Percentiles rank a stretch among this genome's conserved stretches.
Conservation (phyloP, 2,888 invertebrate species). For the Aethes cnicana region DNA sequence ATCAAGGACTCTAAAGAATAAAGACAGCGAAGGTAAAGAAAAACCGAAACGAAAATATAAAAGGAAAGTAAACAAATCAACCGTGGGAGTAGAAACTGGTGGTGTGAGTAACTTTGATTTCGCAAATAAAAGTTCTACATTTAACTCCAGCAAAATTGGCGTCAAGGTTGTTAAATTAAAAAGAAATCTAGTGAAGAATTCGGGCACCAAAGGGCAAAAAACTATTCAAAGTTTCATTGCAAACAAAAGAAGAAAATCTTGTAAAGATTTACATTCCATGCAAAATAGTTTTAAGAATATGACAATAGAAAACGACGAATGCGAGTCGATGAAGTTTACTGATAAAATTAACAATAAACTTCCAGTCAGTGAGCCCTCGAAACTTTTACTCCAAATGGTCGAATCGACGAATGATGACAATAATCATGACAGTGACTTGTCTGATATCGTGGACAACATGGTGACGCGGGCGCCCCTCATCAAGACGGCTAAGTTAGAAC, state of each 20-base stretch:
- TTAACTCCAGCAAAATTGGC: constrained; percentile 55
- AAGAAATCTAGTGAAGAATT: constrained; percentile 59
- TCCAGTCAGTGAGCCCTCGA: constrained; percentile 40
- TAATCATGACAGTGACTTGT: constrained; percentile 55
- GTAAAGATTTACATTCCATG: constrained; percentile 42
- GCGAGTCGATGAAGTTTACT: constrained; percentile 3
- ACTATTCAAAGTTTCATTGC: constrained; percentile 67
- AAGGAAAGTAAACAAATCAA: constrained; percentile 53
- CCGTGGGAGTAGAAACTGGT: constrained; percentile 42
- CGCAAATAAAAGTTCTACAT: constrained; percentile 38
- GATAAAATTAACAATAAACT: constrained; percentile 34
- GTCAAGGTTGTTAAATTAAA: constrained; percentile 69
- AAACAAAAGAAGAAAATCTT: constrained; percentile 56
- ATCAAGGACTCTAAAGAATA: constrained; percentile 50
- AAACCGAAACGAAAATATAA: constrained; percentile 68
- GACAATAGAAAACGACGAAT: constrained; percentile 42
- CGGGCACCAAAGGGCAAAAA: constrained; percentile 56
- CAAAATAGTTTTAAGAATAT: constrained; percentile 52
- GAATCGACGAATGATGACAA: constrained; percentile 47
- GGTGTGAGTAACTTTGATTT: constrained; percentile 52
- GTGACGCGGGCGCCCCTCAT: constrained; percentile 50
- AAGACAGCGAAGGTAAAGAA: constrained; percentile 49
- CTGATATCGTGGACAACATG: constrained; percentile 67
- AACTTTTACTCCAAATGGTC: constrained; percentile 52
- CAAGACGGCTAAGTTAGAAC: constrained; percentile 60